Percentiles rank a stretch among this genome's conserved stretches.
phyloP scores from a whole-genome alignment of 2,113 vertebrate species.

The mouse (Mus musculus) region DNA sequence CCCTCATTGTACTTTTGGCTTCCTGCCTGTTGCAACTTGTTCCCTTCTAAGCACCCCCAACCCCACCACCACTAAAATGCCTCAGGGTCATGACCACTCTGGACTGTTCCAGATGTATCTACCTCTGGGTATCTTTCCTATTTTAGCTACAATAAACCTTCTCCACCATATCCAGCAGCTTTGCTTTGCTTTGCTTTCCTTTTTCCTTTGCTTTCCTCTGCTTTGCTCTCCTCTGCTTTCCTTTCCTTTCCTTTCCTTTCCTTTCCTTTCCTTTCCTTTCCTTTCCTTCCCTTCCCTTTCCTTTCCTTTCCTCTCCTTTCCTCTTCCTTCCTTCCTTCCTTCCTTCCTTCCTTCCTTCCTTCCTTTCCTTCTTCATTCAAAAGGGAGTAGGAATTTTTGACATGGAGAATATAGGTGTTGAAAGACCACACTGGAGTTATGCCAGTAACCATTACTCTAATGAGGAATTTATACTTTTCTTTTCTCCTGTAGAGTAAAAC shows the following conservation, averaged over 20 bases:
- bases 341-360: too few species aligned
- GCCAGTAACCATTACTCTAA: not conserved
- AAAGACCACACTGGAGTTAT: not conserved
- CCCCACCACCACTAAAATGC: not conserved
- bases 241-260: fast-evolving
- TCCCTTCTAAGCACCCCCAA: not conserved
- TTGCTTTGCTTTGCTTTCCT: too few species aligned
- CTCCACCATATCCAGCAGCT: not conserved
- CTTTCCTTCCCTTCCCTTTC: fast-evolving
- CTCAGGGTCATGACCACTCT: not conserved
- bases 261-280: not conserved
- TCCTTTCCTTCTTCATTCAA: not conserved
- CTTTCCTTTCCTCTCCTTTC: not conserved
- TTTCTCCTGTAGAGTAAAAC: not conserved
- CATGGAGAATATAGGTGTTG: not conserved
- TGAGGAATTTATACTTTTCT: not conserved
- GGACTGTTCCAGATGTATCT: not conserved
- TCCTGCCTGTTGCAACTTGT: not conserved
- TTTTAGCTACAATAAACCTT: not conserved
- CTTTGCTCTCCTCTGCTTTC: too few species aligned
- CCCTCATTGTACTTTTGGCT: not conserved
- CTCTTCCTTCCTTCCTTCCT: fast-evolving
- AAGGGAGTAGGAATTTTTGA: not conserved
- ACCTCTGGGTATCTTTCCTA: not conserved
- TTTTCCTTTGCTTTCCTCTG: not conserved